phyloP scores from a whole-genome alignment of 2,113 vertebrate genomes.

The Bucco capensis region DNA sequence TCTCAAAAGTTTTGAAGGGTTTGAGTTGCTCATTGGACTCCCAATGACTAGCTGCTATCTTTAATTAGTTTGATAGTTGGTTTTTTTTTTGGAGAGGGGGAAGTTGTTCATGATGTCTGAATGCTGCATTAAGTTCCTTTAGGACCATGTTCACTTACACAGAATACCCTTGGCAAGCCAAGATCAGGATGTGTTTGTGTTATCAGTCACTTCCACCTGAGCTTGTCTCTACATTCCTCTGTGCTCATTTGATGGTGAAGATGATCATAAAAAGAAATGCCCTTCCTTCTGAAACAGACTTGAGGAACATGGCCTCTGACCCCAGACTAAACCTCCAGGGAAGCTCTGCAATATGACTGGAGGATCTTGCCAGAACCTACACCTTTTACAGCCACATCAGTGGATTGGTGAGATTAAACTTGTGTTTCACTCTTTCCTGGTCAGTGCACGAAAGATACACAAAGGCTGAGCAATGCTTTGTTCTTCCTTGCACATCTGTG shows the following conservation, averaged over 20 bases:
- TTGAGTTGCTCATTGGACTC: neutral
- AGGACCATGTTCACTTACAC: neutral
- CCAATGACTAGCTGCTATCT: neutral
- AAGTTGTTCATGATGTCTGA: neutral
- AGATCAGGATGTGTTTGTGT: neutral
- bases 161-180: neutral
- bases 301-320: neutral
- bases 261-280: neutral
- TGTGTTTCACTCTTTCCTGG: neutral
- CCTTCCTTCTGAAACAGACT: neutral
- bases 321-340: neutral
- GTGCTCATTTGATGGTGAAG: neutral
- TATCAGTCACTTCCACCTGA: neutral
- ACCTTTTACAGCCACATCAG: neutral
- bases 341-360: neutral
- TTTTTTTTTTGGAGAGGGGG: neutral
- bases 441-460: neutral
- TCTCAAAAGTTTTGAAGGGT: neutral
- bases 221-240: neutral
- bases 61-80: neutral
- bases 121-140: neutral
- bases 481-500: neutral
- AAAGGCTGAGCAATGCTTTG: neutral
- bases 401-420: neutral
- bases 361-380: neutral